Conservation (phyloP, 2,797 vertebrate species). For the Sebastes hubbsi region DNA sequence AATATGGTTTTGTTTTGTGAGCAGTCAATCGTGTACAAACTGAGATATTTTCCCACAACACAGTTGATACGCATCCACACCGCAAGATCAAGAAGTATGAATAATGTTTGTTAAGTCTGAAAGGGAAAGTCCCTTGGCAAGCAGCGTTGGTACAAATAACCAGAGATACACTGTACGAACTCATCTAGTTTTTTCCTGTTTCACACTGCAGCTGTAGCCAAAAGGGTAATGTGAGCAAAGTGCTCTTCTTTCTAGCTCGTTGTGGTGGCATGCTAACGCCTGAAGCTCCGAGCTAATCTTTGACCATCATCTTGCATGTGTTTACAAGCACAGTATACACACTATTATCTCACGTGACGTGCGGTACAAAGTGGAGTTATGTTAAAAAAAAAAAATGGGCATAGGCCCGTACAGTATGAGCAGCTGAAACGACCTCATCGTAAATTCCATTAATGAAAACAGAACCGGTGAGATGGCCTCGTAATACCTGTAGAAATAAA, state of each 20-base stretch:
- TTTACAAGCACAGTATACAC: constrained; percentile 9
- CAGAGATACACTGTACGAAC: background rate
- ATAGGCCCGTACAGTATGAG: background rate
- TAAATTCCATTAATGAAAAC: background rate
- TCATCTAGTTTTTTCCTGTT: background rate
- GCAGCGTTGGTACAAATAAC: background rate
- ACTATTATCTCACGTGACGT: background rate
- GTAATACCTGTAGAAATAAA: background rate
- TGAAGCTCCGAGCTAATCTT: constrained; percentile 5
- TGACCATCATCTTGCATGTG: constrained; percentile 16
- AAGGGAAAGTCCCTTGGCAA: constrained; percentile 21
- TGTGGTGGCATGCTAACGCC: background rate
- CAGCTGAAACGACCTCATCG: background rate
- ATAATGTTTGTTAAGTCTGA: background rate
- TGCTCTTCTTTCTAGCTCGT: constrained; percentile 9
- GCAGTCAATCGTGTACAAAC: background rate
- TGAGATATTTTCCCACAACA: background rate
- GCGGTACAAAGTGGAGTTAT: background rate
- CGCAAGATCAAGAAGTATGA: background rate
- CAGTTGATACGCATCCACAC: background rate
- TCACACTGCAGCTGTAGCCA: constrained; percentile 5
- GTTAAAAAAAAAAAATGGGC: background rate
- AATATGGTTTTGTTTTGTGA: background rate
- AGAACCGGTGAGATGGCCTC: background rate
- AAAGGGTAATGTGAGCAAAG: constrained; percentile 26